Percentiles rank a stretch among this genome's conserved stretches.
These are phyloP conservation scores for Saccopteryx bilineata DNA, from an alignment of 2,113 vertebrate genomes.

Conservation along the genomic window DNA sequence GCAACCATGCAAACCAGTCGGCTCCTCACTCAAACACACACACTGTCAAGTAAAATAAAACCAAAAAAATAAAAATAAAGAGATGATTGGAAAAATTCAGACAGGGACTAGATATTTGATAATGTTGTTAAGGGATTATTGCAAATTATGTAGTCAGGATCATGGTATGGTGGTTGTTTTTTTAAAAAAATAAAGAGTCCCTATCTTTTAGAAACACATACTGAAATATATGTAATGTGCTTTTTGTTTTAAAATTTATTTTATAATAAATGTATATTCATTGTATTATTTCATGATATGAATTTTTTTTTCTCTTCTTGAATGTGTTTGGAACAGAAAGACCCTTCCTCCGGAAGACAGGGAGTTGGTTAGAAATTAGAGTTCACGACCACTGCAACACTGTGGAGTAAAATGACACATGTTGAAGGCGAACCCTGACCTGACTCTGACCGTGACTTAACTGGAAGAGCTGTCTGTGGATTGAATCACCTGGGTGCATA, in stretches of 20 bases:
- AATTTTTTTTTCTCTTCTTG: neutral
- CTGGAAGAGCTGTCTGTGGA: neutral
- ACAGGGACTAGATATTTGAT: neutral
- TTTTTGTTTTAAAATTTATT: no score
- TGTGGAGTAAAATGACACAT: neutral
- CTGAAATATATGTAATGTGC: neutral
- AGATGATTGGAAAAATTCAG: neutral
- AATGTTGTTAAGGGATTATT: neutral
- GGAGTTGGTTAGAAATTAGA: neutral
- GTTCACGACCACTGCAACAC: rapidly evolving
- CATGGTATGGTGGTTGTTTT: neutral
- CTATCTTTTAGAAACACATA: neutral
- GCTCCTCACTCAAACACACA: neutral
- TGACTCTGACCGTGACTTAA: neutral
- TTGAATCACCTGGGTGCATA: neutral
- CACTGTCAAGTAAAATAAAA: neutral
- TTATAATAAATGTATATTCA: neutral
- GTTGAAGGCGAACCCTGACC: neutral
- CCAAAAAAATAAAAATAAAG: neutral
- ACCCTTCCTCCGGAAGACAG: neutral
- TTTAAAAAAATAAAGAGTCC: neutral
- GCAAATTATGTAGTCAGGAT: no score
- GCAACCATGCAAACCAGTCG: neutral
- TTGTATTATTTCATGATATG: neutral
- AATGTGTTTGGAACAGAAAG: neutral